Evolutionary conservation across 2,113 vertebrate genomes (phyloP).

Genomic region (Brachyhypopomus gauderio): DNA sequence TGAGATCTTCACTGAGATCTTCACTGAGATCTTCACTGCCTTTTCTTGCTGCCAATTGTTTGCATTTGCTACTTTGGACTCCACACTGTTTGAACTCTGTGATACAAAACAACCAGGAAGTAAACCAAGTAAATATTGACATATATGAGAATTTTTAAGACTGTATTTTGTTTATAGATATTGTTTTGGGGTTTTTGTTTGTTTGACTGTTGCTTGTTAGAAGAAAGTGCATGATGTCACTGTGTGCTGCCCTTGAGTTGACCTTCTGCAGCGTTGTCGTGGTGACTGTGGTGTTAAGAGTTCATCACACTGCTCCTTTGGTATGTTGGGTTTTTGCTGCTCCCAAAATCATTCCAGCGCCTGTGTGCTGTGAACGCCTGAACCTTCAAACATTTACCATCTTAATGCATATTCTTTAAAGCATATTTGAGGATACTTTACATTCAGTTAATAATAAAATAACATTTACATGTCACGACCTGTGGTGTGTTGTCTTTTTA

Average conservation of each 20-base stretch:
- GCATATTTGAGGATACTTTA: constrained; percentile 63
- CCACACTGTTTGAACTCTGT: constrained; percentile 67
- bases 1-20: too few species aligned
- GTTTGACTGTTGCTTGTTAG: constrained; percentile 64
- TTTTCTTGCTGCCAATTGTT: constrained; percentile 60
- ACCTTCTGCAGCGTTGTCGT: constrained; percentile 71
- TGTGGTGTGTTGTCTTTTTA: constrained; percentile 45
- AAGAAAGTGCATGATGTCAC: constrained; percentile 73
- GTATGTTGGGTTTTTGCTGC: constrained; percentile 70
- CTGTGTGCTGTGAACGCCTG: constrained; percentile 68
- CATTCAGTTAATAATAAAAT: constrained; percentile 78
- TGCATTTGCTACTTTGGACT: constrained; percentile 23
- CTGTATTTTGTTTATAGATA: constrained; percentile 79
- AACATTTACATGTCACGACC: constrained; percentile 68
- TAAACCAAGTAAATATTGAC: constrained; percentile 62
- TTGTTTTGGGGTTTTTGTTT: constrained; percentile 44
- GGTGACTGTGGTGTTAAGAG: constrained; percentile 61
- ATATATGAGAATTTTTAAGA: constrained; percentile 71
- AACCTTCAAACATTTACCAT: constrained; percentile 64
- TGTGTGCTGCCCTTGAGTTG: constrained; percentile 64
- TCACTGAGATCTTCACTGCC: constrained; percentile 43
- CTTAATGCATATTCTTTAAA: constrained; percentile 71
- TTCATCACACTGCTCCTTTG: constrained; percentile 48
- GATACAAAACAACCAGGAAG: constrained; percentile 68
- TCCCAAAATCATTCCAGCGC: constrained; percentile 60